Evolutionary conservation across 2,888 invertebrate species (phyloP).

Genomic region (Spilarctia lutea): DNA sequence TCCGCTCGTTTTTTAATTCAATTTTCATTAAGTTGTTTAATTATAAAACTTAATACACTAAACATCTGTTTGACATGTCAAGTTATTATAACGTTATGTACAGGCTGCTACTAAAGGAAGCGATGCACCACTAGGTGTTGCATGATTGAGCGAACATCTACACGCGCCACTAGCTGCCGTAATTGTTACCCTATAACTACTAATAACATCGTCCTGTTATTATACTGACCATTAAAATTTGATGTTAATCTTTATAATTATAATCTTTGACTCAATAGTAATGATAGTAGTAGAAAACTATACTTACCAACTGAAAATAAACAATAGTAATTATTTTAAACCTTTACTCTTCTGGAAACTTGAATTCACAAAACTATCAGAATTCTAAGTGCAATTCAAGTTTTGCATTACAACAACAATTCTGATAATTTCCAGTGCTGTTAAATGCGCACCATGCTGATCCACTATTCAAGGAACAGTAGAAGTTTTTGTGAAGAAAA

Average conservation of each 20-base stretch:
- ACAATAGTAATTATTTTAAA: not conserved
- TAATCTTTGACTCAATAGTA: not conserved
- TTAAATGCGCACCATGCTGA: no score
- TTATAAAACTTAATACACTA: not conserved
- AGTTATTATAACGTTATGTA: not conserved
- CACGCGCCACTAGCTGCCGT: not conserved
- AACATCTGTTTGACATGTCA: not conserved
- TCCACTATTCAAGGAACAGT: not conserved
- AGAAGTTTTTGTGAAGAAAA: no score
- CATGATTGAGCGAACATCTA: not conserved
- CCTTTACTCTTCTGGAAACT: no score
- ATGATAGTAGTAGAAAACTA: not conserved
- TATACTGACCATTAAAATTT: not conserved
- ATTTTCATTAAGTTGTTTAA: not conserved
- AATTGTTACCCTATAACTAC: not conserved
- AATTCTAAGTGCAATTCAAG: no score
- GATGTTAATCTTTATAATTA: not conserved
- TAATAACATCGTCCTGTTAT: not conserved
- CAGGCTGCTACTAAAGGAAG: not conserved
- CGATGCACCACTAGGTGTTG: not conserved
- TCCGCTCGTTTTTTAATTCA: no score
- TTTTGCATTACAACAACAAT: not conserved
- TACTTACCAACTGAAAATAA: not conserved
- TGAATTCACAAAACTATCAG: not conserved
- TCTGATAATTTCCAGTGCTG: not conserved